Conservation (phyloP, 2,888 invertebrate species). For the Caenorhabditis afra region DNA sequence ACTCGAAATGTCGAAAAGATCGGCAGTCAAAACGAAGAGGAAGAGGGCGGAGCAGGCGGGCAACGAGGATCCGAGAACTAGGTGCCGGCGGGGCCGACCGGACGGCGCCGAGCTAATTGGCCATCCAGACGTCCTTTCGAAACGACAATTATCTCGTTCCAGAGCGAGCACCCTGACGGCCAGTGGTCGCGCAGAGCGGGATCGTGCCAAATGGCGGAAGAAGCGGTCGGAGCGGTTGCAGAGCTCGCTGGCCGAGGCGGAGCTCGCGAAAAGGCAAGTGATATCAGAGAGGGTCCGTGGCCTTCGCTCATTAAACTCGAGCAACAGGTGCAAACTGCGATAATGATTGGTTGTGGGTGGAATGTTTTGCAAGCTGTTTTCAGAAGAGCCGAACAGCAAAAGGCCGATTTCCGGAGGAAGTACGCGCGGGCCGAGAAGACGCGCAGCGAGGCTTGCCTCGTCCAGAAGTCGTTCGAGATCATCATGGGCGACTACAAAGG, state of each 20-base stretch:
- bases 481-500: constrained; percentile 23
- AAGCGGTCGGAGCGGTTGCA: constrained; percentile 85
- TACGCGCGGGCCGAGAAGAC: constrained; percentile 8
- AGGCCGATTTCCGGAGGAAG: constrained; percentile 14
- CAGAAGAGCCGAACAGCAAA: constrained; percentile 41
- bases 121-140: constrained; percentile 27
- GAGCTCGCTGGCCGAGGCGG: constrained; percentile 25
- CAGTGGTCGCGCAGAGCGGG: constrained; percentile 79
- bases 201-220: constrained; percentile 87
- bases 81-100: constrained; percentile 9
- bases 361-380: background rate
- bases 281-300: background rate
- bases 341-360: constrained; percentile 15
- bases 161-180: constrained; percentile 6
- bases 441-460: background rate
- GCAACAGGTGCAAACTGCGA: constrained; percentile 23
- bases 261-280: constrained; percentile 24
- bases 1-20: constrained; percentile 10
- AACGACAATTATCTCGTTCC: constrained; percentile 47
- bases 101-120: constrained; percentile 50
- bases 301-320: constrained; percentile 4
- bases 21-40: background rate
- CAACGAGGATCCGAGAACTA: constrained; percentile 19
- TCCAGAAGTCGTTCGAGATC: constrained; percentile 27
- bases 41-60: constrained; percentile 4